Percentiles rank a stretch among this genome's conserved stretches.
Evolutionary conservation across 2,888 invertebrate genomes (phyloP).

Genomic region (Octodonta nipae): DNA sequence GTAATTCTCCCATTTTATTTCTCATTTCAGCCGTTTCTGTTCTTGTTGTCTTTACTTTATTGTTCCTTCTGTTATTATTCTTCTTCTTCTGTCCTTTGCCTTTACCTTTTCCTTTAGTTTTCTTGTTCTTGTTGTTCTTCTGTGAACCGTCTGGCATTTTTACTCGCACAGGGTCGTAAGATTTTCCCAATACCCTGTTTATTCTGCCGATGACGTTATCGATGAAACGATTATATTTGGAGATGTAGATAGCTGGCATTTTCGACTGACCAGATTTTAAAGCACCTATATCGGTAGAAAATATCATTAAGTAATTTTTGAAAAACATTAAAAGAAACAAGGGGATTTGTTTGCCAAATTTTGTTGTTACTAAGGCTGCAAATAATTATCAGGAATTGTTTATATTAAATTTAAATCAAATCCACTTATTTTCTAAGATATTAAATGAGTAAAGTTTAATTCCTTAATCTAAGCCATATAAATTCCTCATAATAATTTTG

Average conservation of each 20-base stretch:
- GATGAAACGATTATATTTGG: conserved; percentile 74
- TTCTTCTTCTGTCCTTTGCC: conserved; percentile 20
- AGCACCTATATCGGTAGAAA: too few relatives aligned
- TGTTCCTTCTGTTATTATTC: conserved; percentile 6
- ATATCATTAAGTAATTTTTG: too few relatives aligned
- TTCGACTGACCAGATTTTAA: conserved; percentile 29
- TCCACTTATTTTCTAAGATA: too few relatives aligned
- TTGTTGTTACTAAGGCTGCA: too few relatives aligned
- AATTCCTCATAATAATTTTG: too few relatives aligned
- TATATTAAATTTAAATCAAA: too few relatives aligned
- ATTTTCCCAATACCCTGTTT: conserved; percentile 63
- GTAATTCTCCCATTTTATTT: conserved; percentile 32
- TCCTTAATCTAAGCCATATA: too few relatives aligned
- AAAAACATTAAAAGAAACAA: too few relatives aligned
- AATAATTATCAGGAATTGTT: too few relatives aligned
- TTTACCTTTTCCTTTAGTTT: conserved; percentile 29
- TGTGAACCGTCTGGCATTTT: conserved; percentile 48
- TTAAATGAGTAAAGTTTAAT: too few relatives aligned
- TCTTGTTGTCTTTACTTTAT: conserved; percentile 7
- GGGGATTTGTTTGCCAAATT: too few relatives aligned
- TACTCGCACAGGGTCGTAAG: conserved; percentile 76
- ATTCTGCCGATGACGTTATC: conserved; percentile 71
- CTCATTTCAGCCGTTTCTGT: conserved; percentile 8
- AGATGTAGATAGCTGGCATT: conserved; percentile 58
- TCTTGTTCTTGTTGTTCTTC: conserved; percentile 37